Conservation (phyloP, 2,888 invertebrate species). For the Drosophila demipolita region DNA sequence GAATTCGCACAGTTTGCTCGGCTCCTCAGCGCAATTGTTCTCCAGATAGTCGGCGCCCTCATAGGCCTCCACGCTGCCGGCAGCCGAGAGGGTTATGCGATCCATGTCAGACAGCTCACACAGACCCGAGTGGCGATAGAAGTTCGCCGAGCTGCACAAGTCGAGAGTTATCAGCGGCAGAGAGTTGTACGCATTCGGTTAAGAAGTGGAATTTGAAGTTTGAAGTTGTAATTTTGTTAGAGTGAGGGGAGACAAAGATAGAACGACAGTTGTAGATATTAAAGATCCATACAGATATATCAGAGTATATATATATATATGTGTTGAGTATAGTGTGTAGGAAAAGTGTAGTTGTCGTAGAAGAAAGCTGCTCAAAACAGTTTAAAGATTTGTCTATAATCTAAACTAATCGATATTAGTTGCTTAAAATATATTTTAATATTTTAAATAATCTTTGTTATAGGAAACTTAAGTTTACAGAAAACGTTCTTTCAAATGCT, state of each 20-base stretch:
- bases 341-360: constrained; percentile 9
- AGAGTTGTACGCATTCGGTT: constrained; percentile 43
- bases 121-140: constrained; percentile 93
- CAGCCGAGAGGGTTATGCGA: constrained; percentile 94
- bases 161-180: constrained; percentile 64
- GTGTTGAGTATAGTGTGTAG: constrained; percentile 26
- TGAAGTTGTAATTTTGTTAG: constrained; percentile 35
- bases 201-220: constrained; percentile 43
- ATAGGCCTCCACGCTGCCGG: constrained; percentile 90
- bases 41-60: constrained; percentile 93
- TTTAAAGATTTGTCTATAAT: not conserved
- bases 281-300: not conserved
- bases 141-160: constrained; percentile 92
- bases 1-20: constrained; percentile 97
- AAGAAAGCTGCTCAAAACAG: constrained; percentile 14
- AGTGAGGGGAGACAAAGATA: constrained; percentile 14
- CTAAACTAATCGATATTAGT: not conserved
- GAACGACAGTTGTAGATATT: constrained; percentile 37
- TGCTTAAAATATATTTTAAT: not conserved
- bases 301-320: constrained; percentile 2
- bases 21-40: constrained; percentile 97
- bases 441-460: not conserved
- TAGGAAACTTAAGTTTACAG: not conserved
- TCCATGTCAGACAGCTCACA: constrained; percentile 97
- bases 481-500: not conserved